These are phyloP conservation scores for Dryadula phaetusa DNA, from an alignment of 2,888 invertebrate species.

Conservation along the genomic window DNA sequence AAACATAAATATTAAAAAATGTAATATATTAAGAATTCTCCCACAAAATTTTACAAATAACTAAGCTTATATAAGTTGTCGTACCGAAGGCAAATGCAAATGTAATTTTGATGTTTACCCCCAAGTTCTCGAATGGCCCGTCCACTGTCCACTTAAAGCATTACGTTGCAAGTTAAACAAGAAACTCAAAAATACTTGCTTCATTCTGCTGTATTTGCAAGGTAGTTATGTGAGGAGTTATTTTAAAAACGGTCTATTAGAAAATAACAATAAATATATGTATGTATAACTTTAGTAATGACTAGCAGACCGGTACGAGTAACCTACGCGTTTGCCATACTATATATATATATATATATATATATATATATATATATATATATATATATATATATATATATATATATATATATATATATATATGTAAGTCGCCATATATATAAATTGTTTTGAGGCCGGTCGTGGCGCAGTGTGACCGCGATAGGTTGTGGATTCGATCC, in stretches of 20 bases:
- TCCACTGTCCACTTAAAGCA: slow-evolving; percentile 14
- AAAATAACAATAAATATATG: too few species aligned
- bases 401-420: too few species aligned
- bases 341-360: too few species aligned
- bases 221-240: neutral
- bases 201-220: neutral
- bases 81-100: slow-evolving; percentile 10
- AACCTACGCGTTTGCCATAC: too few species aligned
- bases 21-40: neutral
- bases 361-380: too few species aligned
- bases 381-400: too few species aligned
- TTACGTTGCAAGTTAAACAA: slow-evolving; percentile 15
- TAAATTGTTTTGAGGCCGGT: too few species aligned
- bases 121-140: slow-evolving; percentile 4
- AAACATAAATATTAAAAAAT: neutral
- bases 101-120: slow-evolving; percentile 23
- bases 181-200: slow-evolving; percentile 1
- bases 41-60: neutral
- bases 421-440: too few species aligned
- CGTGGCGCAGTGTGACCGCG: too few species aligned
- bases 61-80: neutral
- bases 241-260: neutral
- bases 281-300: too few species aligned
- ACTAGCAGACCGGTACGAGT: too few species aligned
- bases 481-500: too few species aligned